Evolutionary conservation across 2,113 vertebrate species (phyloP).

Genomic region (Esox niger): DNA sequence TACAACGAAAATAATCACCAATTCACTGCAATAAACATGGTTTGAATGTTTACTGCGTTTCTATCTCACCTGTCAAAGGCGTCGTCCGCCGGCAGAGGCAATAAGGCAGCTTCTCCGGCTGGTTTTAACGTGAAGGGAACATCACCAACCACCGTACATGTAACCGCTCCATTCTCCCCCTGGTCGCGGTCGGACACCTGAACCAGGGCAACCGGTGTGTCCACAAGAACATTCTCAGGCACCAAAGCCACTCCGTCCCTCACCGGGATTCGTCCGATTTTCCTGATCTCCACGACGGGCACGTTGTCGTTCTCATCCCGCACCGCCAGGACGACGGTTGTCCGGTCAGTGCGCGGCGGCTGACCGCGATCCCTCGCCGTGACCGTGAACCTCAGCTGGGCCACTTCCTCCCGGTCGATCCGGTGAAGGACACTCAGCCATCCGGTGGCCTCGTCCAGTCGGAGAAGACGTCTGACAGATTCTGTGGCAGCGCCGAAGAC

Average conservation of each 20-base stretch:
- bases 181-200: constrained; percentile 94
- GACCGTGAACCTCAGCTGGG: constrained; percentile 88
- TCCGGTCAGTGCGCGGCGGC: constrained; percentile 88
- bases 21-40: too few species aligned
- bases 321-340: constrained; percentile 88
- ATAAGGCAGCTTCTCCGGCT: constrained; percentile 77
- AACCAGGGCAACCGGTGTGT: constrained; percentile 91
- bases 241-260: constrained; percentile 88
- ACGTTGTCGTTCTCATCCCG: constrained; percentile 95
- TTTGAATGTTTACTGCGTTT: not conserved
- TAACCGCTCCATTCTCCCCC: constrained; percentile 93
- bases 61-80: constrained; percentile 79
- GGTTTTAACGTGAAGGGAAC: constrained; percentile 96
- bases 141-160: constrained; percentile 92
- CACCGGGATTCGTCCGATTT: constrained; percentile 91
- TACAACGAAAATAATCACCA: too few species aligned
- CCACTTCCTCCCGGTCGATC: constrained; percentile 92
- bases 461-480: constrained; percentile 82
- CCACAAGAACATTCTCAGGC: constrained; percentile 90
- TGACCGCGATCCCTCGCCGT: constrained; percentile 90
- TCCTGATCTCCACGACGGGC: constrained; percentile 90
- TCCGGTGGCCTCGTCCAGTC: constrained; percentile 88
- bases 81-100: constrained; percentile 73
- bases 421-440: constrained; percentile 94
- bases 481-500: constrained; percentile 92